phyloP scores from a whole-genome alignment of 2,113 vertebrate species.

The Lichenostomus cassidix region DNA sequence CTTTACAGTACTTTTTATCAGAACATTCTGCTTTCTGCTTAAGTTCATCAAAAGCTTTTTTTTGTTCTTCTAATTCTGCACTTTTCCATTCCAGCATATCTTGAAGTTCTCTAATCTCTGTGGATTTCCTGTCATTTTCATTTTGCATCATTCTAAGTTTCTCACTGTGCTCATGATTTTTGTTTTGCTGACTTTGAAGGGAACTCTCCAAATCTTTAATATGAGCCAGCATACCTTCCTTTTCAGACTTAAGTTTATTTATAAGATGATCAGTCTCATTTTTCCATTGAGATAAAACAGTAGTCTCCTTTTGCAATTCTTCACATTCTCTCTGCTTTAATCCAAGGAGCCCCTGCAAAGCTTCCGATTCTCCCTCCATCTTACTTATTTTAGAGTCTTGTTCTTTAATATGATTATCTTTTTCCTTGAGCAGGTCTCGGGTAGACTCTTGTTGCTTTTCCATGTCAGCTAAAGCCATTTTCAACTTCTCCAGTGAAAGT shows the following conservation, averaged over 20 bases:
- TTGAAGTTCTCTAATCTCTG: constrained; percentile 77
- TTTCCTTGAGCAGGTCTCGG: constrained; percentile 79
- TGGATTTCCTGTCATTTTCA: constrained; percentile 72
- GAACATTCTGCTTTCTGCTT: constrained; percentile 67
- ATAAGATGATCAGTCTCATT: constrained; percentile 78
- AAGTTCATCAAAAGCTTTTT: constrained; percentile 73
- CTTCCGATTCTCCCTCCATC: constrained; percentile 73
- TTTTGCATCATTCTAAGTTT: constrained; percentile 70
- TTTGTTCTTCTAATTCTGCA: constrained; percentile 77
- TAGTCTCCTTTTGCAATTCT: constrained; percentile 73
- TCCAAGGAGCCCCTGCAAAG: constrained; percentile 69
- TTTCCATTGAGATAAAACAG: constrained; percentile 80
- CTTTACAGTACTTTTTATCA: constrained; percentile 80
- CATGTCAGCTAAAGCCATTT: constrained; percentile 75
- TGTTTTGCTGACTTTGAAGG: constrained; percentile 64
- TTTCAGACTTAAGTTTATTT: constrained; percentile 75
- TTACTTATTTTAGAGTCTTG: constrained; percentile 71
- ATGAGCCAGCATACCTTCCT: constrained; percentile 72
- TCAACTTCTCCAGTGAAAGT: constrained; percentile 75
- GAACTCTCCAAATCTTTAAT: constrained; percentile 77
- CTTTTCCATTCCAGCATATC: constrained; percentile 75
- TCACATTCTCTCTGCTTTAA: constrained; percentile 77
- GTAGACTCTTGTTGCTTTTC: constrained; percentile 78
- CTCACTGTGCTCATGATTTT: constrained; percentile 63
- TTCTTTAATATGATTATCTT: constrained; percentile 77